These are phyloP conservation scores for Chroicocephalus ridibundus DNA, from an alignment of 2,113 vertebrate species.

Conservation along the genomic window DNA sequence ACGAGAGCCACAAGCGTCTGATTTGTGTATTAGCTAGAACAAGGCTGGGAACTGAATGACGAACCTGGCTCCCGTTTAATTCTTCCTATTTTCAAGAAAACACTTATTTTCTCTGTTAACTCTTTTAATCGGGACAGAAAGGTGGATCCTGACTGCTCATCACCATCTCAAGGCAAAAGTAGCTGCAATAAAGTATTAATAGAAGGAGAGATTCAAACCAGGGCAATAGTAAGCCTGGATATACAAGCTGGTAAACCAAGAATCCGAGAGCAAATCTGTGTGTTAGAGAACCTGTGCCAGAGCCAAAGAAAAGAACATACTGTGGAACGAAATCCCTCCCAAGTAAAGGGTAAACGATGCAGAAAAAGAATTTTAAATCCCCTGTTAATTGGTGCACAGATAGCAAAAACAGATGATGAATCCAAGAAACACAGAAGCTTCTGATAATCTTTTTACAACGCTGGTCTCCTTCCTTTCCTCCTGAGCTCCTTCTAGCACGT, in stretches of 20 bases:
- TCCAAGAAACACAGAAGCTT: background rate
- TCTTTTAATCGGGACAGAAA: background rate
- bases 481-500: background rate
- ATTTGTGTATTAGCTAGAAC: background rate
- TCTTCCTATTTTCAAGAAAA: background rate
- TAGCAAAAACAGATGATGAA: background rate
- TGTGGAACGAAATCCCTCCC: background rate
- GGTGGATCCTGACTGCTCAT: background rate
- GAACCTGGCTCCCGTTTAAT: background rate
- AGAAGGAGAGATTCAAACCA: background rate
- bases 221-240: background rate
- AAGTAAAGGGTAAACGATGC: background rate
- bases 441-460: background rate
- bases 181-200: background rate
- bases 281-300: background rate
- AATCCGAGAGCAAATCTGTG: background rate
- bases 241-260: background rate
- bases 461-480: background rate
- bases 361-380: background rate
- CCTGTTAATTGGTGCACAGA: background rate
- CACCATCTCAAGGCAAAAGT: background rate
- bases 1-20: background rate
- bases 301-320: background rate
- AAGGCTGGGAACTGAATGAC: background rate
- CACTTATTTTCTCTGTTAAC: background rate